Evolutionary conservation across 2,113 vertebrate species (phyloP).

Genomic region (Taxidea taxus): DNA sequence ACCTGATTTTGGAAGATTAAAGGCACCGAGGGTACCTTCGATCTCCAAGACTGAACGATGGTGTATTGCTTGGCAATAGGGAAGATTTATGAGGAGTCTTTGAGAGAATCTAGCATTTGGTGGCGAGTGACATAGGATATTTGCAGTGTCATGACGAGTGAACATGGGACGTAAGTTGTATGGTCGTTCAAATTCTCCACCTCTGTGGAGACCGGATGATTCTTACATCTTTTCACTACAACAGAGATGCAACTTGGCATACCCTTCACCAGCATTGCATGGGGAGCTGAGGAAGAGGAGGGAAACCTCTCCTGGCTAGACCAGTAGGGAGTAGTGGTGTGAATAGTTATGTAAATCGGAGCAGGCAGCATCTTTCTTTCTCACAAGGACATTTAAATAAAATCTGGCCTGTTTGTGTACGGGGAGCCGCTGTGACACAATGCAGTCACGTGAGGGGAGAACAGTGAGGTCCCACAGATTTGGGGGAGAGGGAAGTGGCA

Average conservation of each 20-base stretch:
- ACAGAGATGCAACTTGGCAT: background rate
- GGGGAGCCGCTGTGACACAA: conserved; percentile 26
- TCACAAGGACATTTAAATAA: conserved; percentile 43
- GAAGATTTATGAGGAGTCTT: background rate
- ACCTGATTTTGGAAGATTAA: conserved; percentile 22
- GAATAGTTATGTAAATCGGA: conserved; percentile 37
- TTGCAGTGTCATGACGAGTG: background rate
- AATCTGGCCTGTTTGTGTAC: conserved; percentile 59
- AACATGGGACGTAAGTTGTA: background rate
- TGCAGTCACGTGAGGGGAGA: conserved; percentile 35
- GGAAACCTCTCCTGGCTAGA: background rate
- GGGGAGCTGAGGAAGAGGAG: background rate
- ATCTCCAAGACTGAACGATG: background rate
- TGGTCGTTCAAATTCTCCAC: background rate
- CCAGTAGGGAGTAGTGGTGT: background rate
- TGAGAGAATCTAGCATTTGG: conserved; percentile 17
- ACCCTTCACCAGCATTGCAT: background rate
- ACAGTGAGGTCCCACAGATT: conserved; percentile 63
- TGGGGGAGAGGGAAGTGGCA: conserved; percentile 25
- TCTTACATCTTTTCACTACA: background rate
- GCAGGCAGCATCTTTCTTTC: conserved; percentile 21
- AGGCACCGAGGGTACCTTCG: background rate
- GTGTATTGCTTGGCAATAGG: background rate
- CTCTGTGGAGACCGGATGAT: background rate
- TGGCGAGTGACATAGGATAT: background rate